Base-by-base conservation (phyloP, 2,888 invertebrate species). In the Drosophila antonietae region DNA sequence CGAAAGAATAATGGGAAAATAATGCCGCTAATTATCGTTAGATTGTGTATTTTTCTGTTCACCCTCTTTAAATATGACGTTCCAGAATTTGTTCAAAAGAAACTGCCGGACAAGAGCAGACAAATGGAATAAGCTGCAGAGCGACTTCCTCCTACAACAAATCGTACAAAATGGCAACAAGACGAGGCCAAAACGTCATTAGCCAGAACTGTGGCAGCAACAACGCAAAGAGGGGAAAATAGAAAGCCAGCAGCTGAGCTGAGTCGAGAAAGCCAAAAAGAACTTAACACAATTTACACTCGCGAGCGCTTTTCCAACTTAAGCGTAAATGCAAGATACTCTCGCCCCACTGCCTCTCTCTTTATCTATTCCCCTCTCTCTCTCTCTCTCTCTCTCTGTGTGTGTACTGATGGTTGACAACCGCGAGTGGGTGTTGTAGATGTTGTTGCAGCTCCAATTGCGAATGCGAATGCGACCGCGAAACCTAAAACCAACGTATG, bases 261-360 rank as follows among this genome's bases (percentile, higher is more conserved):
- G 28, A 44, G 55, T 47, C 57, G 87, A 87, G 89, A 89, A 89
- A 89, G 88, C 88, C 81, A 74, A 78, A 75, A 87, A 84, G 89
- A 89, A 89, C 83, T 84, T 87, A 89, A 89, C 88, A 84, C 83
- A 84, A 87, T 87, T 84, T 84, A 87, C 89, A 83, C 83, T 87
- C 81, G 71, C 88, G 73, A 89, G 56, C 75, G 84, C 68, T 84
- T 87, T 87, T 84, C 88, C 81, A 62, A 78, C 89, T 74, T 77
- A 68, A 88, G 71, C 85, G 85, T 73, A 84, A 87, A 73, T 66
- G 62, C 73, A 70, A 59, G 61, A 86, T 77, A 83, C 80, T 74
- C 18, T 37, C 46, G 43, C 53, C 51, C 5, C 49, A 37, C 43
- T 23, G n/a, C 43, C n/a, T 47, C 39, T 43, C 8, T 49, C 44